Evolutionary conservation across 2,113 vertebrate species (phyloP).

Genomic region (Aegithalos caudatus): DNA sequence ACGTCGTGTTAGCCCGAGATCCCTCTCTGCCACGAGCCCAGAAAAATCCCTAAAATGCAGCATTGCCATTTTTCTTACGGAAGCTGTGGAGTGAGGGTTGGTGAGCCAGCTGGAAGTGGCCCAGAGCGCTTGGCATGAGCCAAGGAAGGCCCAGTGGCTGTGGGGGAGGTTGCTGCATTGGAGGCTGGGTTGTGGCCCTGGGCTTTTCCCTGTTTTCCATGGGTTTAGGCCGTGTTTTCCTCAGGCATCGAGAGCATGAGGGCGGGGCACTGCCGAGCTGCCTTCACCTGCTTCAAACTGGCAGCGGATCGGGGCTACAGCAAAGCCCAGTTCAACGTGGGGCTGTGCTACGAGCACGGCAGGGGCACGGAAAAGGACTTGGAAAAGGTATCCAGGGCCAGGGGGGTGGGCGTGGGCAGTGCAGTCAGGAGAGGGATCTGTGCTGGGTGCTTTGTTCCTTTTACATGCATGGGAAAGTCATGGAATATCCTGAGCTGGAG

Average conservation of each 20-base stretch:
- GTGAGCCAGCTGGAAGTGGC: not conserved
- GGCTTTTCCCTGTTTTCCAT: not conserved
- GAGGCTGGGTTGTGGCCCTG: not conserved
- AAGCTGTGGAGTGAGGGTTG: not conserved
- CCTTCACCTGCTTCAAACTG: slow-evolving; percentile 85
- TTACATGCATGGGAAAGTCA: not conserved
- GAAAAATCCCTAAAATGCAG: not conserved
- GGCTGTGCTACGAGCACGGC: slow-evolving; percentile 89
- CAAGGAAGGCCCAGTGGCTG: not conserved
- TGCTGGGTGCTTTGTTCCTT: not conserved
- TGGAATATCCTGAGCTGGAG: not conserved
- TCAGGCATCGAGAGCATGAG: slow-evolving; percentile 83
- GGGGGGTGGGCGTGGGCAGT: not conserved
- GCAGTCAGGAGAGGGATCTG: not conserved
- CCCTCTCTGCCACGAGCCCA: not conserved
- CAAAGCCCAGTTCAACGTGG: slow-evolving; percentile 92
- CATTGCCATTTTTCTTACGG: not conserved
- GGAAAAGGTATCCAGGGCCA: slow-evolving; percentile 73
- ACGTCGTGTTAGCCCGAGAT: not conserved
- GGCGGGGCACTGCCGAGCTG: slow-evolving; percentile 66
- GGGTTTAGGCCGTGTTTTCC: not conserved
- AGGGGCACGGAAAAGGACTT: slow-evolving; percentile 78
- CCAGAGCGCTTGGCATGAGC: not conserved
- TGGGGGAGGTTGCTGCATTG: not conserved
- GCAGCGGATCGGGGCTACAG: slow-evolving; percentile 85